A percentile compares a stretch with the other conserved stretches of the same genome.
Evolutionary conservation across 2,888 invertebrate genomes (phyloP).

Genomic region (Eristalinus aeneus): DNA sequence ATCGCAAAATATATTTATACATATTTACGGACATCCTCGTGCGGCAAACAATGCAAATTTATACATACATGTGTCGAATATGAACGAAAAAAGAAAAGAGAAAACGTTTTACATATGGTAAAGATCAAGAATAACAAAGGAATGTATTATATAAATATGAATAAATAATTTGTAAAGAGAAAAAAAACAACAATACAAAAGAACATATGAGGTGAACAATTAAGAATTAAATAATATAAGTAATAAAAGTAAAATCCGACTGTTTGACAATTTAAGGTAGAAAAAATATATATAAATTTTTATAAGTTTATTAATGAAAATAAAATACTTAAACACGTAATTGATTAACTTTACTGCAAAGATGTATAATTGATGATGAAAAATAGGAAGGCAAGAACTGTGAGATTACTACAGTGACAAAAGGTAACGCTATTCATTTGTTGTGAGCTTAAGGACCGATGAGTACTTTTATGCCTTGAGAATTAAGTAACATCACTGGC

Average conservation of each 20-base stretch:
- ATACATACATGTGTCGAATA: constrained; percentile 14
- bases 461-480: too few species aligned
- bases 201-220: constrained; percentile 13
- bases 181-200: not conserved
- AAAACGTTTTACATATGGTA: not conserved
- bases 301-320: constrained; percentile 68
- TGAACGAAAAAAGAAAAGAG: not conserved
- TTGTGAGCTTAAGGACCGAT: too few species aligned
- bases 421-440: too few species aligned
- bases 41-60: constrained; percentile 22
- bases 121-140: not conserved
- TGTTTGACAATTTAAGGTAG: constrained; percentile 68
- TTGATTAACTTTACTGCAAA: not conserved
- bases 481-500: too few species aligned
- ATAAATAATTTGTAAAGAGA: not conserved
- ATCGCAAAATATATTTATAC: too few species aligned
- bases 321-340: constrained; percentile 62
- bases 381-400: too few species aligned
- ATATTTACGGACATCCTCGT: not conserved
- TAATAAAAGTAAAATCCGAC: constrained; percentile 61
- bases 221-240: constrained; percentile 36
- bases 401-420: too few species aligned
- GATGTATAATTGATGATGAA: not conserved
- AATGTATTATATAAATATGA: not conserved
- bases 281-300: constrained; percentile 66